Base-by-base conservation (phyloP, 1,140 invertebrate species). In the Lordiphosa clarofinis region DNA sequence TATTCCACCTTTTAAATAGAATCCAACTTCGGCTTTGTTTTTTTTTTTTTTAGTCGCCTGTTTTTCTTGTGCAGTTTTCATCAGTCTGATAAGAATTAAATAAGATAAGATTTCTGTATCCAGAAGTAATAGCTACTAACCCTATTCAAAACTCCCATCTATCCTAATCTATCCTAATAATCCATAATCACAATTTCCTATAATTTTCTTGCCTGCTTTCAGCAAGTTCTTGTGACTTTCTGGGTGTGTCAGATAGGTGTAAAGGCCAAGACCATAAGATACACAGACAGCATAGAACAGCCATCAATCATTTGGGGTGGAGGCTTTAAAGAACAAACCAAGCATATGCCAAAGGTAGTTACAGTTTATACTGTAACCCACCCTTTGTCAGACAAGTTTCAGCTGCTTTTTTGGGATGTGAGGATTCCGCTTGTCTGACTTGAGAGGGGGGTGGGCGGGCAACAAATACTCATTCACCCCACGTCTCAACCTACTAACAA, bases 281-380 rank as follows among this genome's bases (percentile, higher is more conserved):
- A 44, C 42, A 15, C 38, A 67, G 44, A 37, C 47, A 15, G 46
- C 50, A 59, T 40, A 40, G 55, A 36, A 58, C 48, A 63, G 44
- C 68, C 72, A 82, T 82, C 76, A 82, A 82, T 82, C 76, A 82
- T 55, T 46, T 21, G 65, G 60, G 61, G 46, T 37, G 15, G 35
- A 37, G 40, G 62, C 56, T 57, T 46, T 46, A 46, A 48, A 68
- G 44, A 70, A 28, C 39, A 42, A 49, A 13, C 43, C 15, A 39
- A 56, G 40, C 75, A 79, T 81, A 79, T 81, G 75, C 75, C 50
- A 55, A 43, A 40, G 65, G 57, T 59, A 59, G 75, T 74, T 71
- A 56, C 46, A 54, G 59, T 24, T 40, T 43, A 55, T 55, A 48
- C 4, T 24, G 33, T 37, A 58, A 72, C 21, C 46, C 58, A 68